These are phyloP conservation scores for Mesorhabditis belari DNA, from an alignment of 2,888 invertebrate species.

Conservation along the genomic window DNA sequence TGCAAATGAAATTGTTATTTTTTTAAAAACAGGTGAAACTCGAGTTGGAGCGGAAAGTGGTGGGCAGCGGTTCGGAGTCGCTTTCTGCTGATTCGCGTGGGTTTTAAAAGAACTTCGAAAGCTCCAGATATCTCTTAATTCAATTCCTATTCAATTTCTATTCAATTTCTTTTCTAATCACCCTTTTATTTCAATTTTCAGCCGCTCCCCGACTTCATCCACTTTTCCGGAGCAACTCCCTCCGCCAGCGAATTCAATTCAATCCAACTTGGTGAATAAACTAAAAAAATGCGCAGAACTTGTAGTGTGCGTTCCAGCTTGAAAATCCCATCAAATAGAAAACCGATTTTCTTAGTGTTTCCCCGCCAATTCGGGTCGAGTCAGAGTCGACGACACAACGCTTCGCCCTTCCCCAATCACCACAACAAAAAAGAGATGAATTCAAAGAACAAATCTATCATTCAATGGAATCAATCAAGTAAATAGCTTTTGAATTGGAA, in stretches of 20 bases:
- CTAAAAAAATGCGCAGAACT: too few relatives aligned
- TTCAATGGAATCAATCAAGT: too few relatives aligned
- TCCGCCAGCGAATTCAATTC: constrained; percentile 32
- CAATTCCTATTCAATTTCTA: too few relatives aligned
- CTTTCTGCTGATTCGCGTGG: not conserved
- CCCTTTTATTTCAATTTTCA: not conserved
- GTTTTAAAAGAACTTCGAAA: not conserved
- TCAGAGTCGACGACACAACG: constrained; percentile 26
- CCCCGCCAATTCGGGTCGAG: constrained; percentile 10
- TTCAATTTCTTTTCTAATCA: too few relatives aligned
- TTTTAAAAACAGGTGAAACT: constrained; percentile 22
- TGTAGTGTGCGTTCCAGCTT: not conserved
- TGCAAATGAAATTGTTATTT: too few relatives aligned
- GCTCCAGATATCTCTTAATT: too few relatives aligned
- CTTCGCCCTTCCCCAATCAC: constrained; percentile 16
- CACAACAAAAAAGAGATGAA: too few relatives aligned
- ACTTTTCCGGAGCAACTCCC: constrained; percentile 35
- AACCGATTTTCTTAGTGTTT: constrained; percentile 3
- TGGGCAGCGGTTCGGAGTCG: not conserved
- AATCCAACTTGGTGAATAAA: constrained; percentile 22
- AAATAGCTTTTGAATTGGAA: too few relatives aligned
- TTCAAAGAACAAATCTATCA: too few relatives aligned
- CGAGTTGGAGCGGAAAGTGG: constrained; percentile 28
- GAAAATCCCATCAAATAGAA: not conserved
- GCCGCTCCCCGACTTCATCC: constrained; percentile 15